Evolutionary conservation across 1,140 invertebrate genomes (phyloP).

Genomic region (Drosophila nannoptera): DNA sequence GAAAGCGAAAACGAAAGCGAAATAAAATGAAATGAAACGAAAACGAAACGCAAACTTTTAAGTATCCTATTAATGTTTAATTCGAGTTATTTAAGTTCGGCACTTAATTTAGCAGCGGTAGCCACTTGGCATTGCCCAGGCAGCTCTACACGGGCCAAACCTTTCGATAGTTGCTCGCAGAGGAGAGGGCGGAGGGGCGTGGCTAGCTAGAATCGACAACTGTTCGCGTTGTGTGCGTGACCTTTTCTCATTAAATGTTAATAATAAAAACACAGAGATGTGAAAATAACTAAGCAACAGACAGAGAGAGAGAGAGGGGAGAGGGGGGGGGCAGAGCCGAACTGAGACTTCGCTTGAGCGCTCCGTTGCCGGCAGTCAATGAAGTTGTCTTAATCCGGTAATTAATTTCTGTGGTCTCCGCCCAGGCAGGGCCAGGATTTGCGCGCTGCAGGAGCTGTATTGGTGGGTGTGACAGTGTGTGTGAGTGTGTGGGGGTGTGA

Average conservation of each 20-base stretch:
- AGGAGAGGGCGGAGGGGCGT: neutral
- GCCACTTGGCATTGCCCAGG: constrained; percentile 42
- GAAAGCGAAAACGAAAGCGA: constrained; percentile 12
- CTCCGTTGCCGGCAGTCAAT: constrained; percentile 40
- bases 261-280: constrained; percentile 61
- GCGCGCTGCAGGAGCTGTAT: neutral
- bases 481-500: no score
- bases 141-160: neutral
- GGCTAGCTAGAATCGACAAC: constrained; percentile 1
- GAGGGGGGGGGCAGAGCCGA: neutral
- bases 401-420: constrained; percentile 71
- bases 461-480: no score
- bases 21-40: constrained; percentile 37
- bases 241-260: constrained; percentile 76
- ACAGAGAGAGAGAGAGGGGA: neutral
- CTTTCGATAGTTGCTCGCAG: constrained; percentile 25
- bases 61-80: constrained; percentile 76
- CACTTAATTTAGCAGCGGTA: constrained; percentile 65
- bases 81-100: constrained; percentile 77
- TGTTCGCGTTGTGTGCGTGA: constrained; percentile 54
- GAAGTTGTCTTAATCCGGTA: constrained; percentile 76
- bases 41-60: constrained; percentile 67
- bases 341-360: neutral
- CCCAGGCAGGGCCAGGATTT: neutral
- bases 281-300: constrained; percentile 43